Base-by-base conservation (phyloP, 92 coral and sea anemone genomes). In the Siderastrea siderea region DNA sequence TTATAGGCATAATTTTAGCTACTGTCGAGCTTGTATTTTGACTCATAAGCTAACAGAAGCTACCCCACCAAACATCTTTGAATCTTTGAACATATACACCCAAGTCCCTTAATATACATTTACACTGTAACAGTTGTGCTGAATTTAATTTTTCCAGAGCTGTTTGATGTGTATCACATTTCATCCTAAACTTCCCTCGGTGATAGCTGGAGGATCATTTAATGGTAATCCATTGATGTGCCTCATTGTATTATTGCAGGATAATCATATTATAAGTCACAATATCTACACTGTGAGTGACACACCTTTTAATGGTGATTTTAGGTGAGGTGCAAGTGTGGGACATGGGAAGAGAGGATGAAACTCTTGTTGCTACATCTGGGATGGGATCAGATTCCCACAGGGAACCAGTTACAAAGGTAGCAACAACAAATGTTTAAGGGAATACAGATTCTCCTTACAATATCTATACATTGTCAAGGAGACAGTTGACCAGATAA, bases 351-450 rank as follows among this genome's bases (percentile, higher is more conserved):
- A 94, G 87, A 84, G 99, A 97, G 65, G 99, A 97, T 94, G 99
- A 97, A 15, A 89, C 96, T 74, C 74, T 97, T 46, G 44, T 94
- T 55, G 98, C 98, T 9, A 89, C 96, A 44, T 86, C 99, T 52
- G 98, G 99, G 54, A 83, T 97, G 87, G 99, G 98, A 7, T 88
- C 91, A 52, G 96, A 94, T 68, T 87, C 98, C 47, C 99, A 97
- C 85, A 90, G 96, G 51, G 99, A 97, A 81, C 99, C 99, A 14
- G 96, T 97, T 48, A 96, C 95, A 77, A 96, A 97, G 98, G 99
- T 94, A 62, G 57, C 38, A 46, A 6, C 4, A 15, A 47, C 15
- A 59, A 45, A 57, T 19, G 50, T 17, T 67, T 26, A 26, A 26
- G 38, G 38, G 38, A 26, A 26, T 26, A 26, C 38, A 26, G 38